Evolutionary conservation across 2,888 invertebrate species (phyloP).

Genomic region (Thera obeliscata): DNA sequence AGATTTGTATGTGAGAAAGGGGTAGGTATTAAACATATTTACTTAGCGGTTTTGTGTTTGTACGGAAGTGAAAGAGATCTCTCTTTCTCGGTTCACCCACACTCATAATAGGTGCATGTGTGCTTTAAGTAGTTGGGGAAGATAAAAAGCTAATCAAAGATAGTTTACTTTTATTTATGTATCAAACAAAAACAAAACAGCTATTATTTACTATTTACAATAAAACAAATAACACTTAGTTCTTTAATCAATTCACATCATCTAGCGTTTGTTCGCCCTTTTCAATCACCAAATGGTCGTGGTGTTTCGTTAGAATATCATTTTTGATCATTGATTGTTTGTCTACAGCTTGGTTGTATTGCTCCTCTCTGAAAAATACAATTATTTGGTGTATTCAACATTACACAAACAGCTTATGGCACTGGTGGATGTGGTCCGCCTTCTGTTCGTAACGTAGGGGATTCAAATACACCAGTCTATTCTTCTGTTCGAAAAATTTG

Average conservation of each 20-base stretch:
- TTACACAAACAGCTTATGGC: neutral
- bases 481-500: too few relatives aligned
- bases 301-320: conserved; percentile 64
- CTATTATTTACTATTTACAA: conserved; percentile 9
- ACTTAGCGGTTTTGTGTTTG: too few relatives aligned
- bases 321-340: conserved; percentile 64
- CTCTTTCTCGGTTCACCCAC: too few relatives aligned
- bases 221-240: conserved; percentile 4
- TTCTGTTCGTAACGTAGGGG: too few relatives aligned
- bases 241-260: conserved; percentile 39
- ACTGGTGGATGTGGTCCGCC: too few relatives aligned
- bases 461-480: too few relatives aligned
- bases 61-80: too few relatives aligned
- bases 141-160: neutral
- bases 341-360: conserved; percentile 64
- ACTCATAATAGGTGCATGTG: too few relatives aligned
- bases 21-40: too few relatives aligned
- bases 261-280: conserved; percentile 57
- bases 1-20: too few relatives aligned
- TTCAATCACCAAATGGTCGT: conserved; percentile 57
- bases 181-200: neutral
- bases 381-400: conserved; percentile 1
- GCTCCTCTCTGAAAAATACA: conserved; percentile 62
- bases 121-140: neutral
- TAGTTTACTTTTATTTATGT: neutral